Evolutionary conservation across 2,888 invertebrate genomes (phyloP).

Genomic region (Pycnomerus fuliginosus): DNA sequence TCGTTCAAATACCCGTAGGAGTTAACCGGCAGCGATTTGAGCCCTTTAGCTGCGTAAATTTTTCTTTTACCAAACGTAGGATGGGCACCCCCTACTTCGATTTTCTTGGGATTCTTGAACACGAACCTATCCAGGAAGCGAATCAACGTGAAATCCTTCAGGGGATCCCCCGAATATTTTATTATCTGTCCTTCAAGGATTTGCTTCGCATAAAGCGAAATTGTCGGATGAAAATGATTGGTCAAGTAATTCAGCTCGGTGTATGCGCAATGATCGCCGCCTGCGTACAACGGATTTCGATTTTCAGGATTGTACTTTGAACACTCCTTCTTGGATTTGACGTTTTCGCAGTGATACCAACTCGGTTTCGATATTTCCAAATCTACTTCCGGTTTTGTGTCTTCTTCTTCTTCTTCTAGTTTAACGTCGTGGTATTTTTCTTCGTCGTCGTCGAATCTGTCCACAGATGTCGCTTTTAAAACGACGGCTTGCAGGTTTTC

Average conservation of each 20-base stretch:
- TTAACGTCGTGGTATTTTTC: constrained; percentile 42
- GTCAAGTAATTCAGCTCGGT: constrained; percentile 73
- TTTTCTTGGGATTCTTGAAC: constrained; percentile 87
- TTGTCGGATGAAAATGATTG: constrained; percentile 88
- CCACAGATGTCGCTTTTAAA: constrained; percentile 38
- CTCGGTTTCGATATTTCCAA: constrained; percentile 30
- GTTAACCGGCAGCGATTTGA: constrained; percentile 70
- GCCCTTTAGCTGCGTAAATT: constrained; percentile 69
- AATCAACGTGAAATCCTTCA: constrained; percentile 88
- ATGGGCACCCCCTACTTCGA: constrained; percentile 60
- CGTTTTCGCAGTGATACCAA: constrained; percentile 43
- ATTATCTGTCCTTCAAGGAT: constrained; percentile 71
- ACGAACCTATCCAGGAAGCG: constrained; percentile 94
- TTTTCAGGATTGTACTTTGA: constrained; percentile 63
- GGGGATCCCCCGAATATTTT: constrained; percentile 87
- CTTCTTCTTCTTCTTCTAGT: constrained; percentile 41
- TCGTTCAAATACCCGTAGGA: constrained; percentile 69
- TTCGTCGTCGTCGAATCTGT: constrained; percentile 37
- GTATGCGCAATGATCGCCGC: constrained; percentile 70
- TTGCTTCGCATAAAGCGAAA: constrained; percentile 81
- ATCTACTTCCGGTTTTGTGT: constrained; percentile 39
- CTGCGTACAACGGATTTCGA: constrained; percentile 84
- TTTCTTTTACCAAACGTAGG: constrained; percentile 66
- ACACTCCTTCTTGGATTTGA: constrained; percentile 22
- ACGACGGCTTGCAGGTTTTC: constrained; percentile 37